Conservation (phyloP, 2,113 vertebrate genomes). For the Lota lota region DNA sequence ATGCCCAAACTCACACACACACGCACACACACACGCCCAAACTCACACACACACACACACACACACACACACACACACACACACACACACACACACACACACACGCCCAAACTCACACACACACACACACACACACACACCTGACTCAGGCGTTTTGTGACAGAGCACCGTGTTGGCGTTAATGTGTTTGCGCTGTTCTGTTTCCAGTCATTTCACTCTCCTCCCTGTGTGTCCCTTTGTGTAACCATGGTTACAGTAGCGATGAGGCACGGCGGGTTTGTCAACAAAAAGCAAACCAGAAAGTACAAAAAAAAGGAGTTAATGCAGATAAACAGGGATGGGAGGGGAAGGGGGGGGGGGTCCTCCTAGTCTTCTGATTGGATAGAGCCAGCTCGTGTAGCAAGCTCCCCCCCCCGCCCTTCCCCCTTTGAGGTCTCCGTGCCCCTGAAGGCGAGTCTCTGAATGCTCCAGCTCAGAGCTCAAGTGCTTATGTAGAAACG, state of each 20-base stretch:
- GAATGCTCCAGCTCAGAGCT: conserved; percentile 58
- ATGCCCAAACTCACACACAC: conserved; percentile 25
- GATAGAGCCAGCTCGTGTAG: conserved; percentile 65
- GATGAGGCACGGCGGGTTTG: conserved; percentile 60
- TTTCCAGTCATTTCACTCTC: conserved; percentile 37
- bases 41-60: conserved; percentile 38
- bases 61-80: conserved; percentile 30
- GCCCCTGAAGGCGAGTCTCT: conserved; percentile 56
- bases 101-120: conserved; percentile 25
- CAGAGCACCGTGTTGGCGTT: conserved; percentile 56
- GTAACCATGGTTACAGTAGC: conserved; percentile 53
- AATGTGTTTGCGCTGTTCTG: conserved; percentile 50
- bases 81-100: conserved; percentile 35
- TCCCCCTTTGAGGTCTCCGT: conserved; percentile 32
- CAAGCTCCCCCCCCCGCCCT: conserved; percentile 28
- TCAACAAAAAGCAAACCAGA: conserved; percentile 13
- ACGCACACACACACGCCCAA: conserved; percentile 39
- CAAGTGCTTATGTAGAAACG: conserved; percentile 62
- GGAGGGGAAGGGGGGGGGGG: too few species aligned
- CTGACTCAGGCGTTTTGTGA: conserved; percentile 50
- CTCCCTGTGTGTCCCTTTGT: conserved; percentile 58
- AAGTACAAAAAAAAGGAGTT: conserved; percentile 24
- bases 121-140: conserved; percentile 40
- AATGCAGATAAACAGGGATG: conserved; percentile 36
- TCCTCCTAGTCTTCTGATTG: conserved; percentile 36